Evolutionary conservation across 2,113 vertebrate species (phyloP).

Genomic region (Gymnogyps californianus): DNA sequence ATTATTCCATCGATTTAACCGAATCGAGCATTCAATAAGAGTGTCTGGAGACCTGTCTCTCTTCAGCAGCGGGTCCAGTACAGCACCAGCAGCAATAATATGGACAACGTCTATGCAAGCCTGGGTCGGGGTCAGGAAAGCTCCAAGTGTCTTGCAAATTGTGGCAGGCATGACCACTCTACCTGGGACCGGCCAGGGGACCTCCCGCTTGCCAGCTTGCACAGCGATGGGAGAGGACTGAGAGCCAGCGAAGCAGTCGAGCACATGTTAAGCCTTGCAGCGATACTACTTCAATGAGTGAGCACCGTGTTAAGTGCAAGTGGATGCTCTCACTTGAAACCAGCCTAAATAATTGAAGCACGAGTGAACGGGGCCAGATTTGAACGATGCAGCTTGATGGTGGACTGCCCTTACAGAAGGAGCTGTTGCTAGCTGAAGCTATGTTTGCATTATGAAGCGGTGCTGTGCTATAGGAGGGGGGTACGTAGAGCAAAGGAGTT

Average conservation of each 20-base stretch:
- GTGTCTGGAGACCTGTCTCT: neutral
- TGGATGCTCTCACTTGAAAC: neutral
- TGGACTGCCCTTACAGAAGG: neutral
- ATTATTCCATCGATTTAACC: neutral
- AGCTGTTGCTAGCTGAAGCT: neutral
- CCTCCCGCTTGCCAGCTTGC: neutral
- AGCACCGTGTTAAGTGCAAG: neutral
- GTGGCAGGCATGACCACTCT: neutral
- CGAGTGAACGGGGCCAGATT: neutral
- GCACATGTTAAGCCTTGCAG: neutral
- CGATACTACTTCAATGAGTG: neutral
- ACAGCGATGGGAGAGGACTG: rapidly evolving
- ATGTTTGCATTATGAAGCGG: neutral
- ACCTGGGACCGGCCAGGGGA: rapidly evolving
- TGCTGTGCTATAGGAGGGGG: neutral
- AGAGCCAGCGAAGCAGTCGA: neutral
- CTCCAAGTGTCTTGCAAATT: neutral
- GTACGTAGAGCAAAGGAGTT: neutral
- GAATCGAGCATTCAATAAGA: neutral
- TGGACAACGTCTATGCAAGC: neutral
- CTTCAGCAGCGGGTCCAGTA: neutral
- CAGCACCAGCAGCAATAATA: neutral
- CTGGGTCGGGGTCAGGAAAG: neutral
- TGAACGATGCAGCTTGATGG: neutral
- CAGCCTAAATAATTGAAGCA: neutral